phyloP scores from a whole-genome alignment of 2,888 invertebrate genomes.

The Tortricodes alternella region DNA sequence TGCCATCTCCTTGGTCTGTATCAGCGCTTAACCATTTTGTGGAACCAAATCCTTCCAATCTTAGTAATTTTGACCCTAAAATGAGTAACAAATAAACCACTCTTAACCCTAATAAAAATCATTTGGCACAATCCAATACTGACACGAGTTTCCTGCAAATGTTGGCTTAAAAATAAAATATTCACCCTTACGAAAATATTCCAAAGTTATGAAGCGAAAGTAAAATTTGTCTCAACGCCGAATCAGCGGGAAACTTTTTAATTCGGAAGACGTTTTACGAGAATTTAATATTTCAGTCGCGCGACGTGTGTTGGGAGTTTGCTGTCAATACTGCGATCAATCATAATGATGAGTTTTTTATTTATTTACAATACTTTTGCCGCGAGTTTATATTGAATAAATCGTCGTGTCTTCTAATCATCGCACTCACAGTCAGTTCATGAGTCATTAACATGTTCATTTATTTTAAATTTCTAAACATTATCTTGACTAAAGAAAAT shows the following conservation, averaged over 20 bases:
- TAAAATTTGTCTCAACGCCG: conserved; percentile 24
- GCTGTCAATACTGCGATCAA: neutral
- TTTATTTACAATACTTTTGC: too few species aligned
- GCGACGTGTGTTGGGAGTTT: conserved; percentile 8
- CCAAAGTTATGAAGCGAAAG: conserved; percentile 21
- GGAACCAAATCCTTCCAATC: too few species aligned
- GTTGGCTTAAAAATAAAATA: conserved; percentile 24
- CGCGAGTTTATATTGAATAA: too few species aligned
- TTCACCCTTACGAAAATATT: conserved; percentile 25
- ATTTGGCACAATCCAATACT: conserved; percentile 17
- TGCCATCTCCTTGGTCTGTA: too few species aligned
- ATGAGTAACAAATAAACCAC: conserved; percentile 6
- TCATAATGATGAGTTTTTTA: neutral
- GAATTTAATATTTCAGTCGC: conserved; percentile 27
- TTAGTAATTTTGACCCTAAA: too few species aligned
- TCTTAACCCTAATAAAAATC: conserved; percentile 21
- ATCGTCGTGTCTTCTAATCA: too few species aligned
- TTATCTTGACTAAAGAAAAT: too few species aligned
- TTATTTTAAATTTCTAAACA: too few species aligned
- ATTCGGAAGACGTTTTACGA: conserved; percentile 23
- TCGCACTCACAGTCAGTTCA: too few species aligned
- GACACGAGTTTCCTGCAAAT: conserved; percentile 12
- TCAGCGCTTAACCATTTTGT: too few species aligned
- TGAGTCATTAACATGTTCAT: too few species aligned
- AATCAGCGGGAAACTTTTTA: conserved; percentile 28